Evolutionary conservation across 2,113 vertebrate genomes (phyloP), one percentile per base, ranked within the genome.

Genomic region (Ammodytes dubius): DNA sequence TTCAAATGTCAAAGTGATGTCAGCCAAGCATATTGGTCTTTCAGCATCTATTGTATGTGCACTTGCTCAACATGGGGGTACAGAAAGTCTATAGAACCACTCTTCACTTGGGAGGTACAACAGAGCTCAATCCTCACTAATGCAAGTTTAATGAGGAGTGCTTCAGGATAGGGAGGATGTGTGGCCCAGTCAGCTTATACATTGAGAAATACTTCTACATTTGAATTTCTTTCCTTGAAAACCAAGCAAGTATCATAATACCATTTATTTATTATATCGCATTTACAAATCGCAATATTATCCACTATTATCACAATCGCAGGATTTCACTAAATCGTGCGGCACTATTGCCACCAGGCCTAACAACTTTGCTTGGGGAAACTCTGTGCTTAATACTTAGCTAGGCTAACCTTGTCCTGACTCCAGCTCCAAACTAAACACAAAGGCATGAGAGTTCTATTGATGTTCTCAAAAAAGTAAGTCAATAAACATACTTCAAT

Each of bases 91-190:
- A 19, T 68, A 63, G 57, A 73, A 69, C 65, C 82, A 80, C 68
- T 60, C 19, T 45, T 70, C 17, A 70, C 52, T 85, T 14, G 7
- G 63, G 52, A 66, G 59, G 53, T 67, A 75, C 15, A 12, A 54
- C 43, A 2, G 12, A 69, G 68, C 71, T 46, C 68, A 83, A 63
- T 86, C 81, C 69, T 70, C 68, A 42, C 72, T 80, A 83, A 83
- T 80, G 85, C 81, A 80, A 80, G 61, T 83, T 83, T 87, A 87
- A 87, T 80, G 67, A 83, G 85, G 61, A 72, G 50, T 0, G 3
- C 19, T 45, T 67, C 46, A 40, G 60, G 35, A 56, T 47, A 45
- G 60, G 56, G 47, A 52, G 60, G 76, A 13, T 57, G 50, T 70
- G 57, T 19, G 50, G 60, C 50, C 70, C 49, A 19, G 47, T 64